Base-by-base conservation (phyloP, 2,113 vertebrate genomes). In the Xenotilapia caudafasciata region DNA sequence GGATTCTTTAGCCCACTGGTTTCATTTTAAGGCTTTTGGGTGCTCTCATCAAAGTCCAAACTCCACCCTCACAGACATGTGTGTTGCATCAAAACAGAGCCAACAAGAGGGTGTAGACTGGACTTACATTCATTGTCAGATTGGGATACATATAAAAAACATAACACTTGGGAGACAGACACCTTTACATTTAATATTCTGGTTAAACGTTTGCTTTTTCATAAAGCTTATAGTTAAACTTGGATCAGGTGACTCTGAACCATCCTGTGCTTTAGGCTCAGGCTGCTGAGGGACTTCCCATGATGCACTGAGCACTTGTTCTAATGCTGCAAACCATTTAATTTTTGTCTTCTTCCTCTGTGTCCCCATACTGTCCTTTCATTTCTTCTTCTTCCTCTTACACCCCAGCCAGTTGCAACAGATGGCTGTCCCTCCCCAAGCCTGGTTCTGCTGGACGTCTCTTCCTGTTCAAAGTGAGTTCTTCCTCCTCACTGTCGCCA, bases 121-220 rank as follows among this genome's bases (percentile, higher is more conserved):
- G 31, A 65, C 60, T 65, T 35, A 65, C 9, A 35, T n/a, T 65
- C 31, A 2, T 35, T 62, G 28, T 65, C 60, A 65, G 60, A 62
- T n/a, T n/a, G 31, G 0, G 58, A 62, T 33, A 33, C 3, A 62
- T 19, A 55, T 3, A 28, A 31, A 60, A 60, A 31, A 60, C 5
- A 60, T 17, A 62, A n/a, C 60, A 35, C 1, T 60, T 60, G 56
- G 28, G 15, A 60, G 17, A 35, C 0, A 65, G 60, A 65, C 31
- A 65, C 6, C 17, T 65, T 38, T 68, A 68, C 1, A 2, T 68
- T 21, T 1, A 68, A 38, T 21, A 38, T 68, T 68, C 4, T 13
- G 33, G 17, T 6, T 1, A 68, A 68, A 21, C 0, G 0, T 68
- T 40, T 68, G 4, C 33, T 40, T 68, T 0, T 70, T 26, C n/a